Conservation (phyloP, 2,113 vertebrate genomes). For the Sminthopsis crassicaudata region DNA sequence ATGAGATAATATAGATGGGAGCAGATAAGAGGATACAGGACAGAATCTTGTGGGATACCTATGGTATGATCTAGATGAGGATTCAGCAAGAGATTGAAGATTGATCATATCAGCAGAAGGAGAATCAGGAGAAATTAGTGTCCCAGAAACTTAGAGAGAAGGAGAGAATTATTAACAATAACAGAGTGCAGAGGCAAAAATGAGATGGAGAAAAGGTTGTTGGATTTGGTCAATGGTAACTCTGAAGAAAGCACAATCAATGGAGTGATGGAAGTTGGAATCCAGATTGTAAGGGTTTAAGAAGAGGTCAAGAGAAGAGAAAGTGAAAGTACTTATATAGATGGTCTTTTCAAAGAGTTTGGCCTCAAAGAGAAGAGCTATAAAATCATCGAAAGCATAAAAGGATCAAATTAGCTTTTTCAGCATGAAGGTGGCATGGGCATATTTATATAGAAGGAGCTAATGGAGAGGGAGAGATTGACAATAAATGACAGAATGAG, state of each 20-base stretch:
- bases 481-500: not conserved
- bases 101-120: not conserved
- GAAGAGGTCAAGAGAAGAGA: not conserved
- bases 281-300: not conserved
- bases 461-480: not conserved
- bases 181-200: not conserved
- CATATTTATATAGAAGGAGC: not conserved
- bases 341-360: not conserved
- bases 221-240: not conserved
- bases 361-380: not conserved
- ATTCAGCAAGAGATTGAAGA: not conserved
- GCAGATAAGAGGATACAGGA: not conserved
- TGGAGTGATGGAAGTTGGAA: not conserved
- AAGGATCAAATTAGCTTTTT: not conserved
- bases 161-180: not conserved
- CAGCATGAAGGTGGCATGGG: not conserved
- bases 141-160: not conserved
- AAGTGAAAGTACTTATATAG: not conserved
- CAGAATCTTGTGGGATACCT: not conserved
- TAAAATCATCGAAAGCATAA: not conserved
- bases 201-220: not conserved
- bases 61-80: not conserved
- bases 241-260: not conserved
- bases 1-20: not conserved
- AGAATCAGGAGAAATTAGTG: not conserved